Conservation (phyloP, 2,113 vertebrate species). For the Nanorana parkeri region DNA sequence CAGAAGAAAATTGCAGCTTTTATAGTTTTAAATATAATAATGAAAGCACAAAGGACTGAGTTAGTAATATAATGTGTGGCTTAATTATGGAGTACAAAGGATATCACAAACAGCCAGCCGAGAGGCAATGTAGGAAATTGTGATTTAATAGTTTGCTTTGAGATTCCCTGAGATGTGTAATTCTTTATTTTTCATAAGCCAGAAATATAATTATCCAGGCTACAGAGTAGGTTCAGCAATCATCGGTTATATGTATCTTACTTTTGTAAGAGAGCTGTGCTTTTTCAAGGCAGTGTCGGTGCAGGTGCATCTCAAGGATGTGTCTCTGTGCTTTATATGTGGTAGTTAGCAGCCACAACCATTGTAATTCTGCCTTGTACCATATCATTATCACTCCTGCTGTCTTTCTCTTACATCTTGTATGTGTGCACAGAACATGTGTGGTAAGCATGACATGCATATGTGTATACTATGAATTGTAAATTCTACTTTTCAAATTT, state of each 20-base stretch:
- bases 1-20: slow-evolving; percentile 25
- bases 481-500: too few relatives aligned
- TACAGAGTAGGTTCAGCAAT: background rate
- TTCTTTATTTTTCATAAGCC: slow-evolving; percentile 22
- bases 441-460: too few relatives aligned
- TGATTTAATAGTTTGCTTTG: background rate
- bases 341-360: background rate
- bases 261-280: too few relatives aligned
- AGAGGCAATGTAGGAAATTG: slow-evolving; percentile 3
- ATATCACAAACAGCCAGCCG: background rate
- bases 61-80: slow-evolving; percentile 16
- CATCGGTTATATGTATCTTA: background rate
- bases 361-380: slow-evolving; percentile 20
- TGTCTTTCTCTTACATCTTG: background rate
- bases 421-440: background rate
- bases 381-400: background rate
- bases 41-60: slow-evolving; percentile 15
- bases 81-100: slow-evolving; percentile 12
- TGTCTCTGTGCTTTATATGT: background rate
- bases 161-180: slow-evolving; percentile 9
- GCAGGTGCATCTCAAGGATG: slow-evolving; percentile 11
- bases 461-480: too few relatives aligned
- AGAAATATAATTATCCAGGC: slow-evolving; percentile 22
- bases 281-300: background rate
- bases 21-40: slow-evolving; percentile 23